Conservation (phyloP, 2,888 invertebrate species). For the Rhamnusium bicolor region DNA sequence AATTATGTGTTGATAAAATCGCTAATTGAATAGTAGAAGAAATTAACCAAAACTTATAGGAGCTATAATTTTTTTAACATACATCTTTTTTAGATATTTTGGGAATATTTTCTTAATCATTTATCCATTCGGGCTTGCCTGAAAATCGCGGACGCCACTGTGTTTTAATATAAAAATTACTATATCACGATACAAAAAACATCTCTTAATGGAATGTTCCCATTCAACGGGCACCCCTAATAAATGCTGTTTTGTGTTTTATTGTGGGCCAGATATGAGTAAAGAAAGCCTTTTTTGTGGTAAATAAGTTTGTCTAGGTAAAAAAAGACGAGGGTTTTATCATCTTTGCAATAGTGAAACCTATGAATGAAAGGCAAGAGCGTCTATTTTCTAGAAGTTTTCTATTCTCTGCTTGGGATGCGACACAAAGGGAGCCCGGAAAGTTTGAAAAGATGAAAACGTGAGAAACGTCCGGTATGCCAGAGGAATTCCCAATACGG, state of each 20-base stretch:
- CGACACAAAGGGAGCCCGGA: conserved; percentile 57
- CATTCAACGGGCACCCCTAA: conserved; percentile 11
- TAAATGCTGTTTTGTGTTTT: conserved; percentile 26
- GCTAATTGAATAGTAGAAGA: too few species aligned
- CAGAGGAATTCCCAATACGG: conserved; percentile 57
- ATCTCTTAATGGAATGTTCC: conserved; percentile 21
- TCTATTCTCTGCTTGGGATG: conserved; percentile 48
- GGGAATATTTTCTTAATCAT: too few species aligned
- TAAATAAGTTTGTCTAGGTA: conserved; percentile 42
- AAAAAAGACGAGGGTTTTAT: conserved; percentile 29
- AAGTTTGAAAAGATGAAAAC: conserved; percentile 63
- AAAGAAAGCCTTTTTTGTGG: conserved; percentile 31
- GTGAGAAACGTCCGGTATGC: conserved; percentile 62
- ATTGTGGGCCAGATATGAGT: conserved; percentile 34
- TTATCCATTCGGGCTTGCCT: too few species aligned
- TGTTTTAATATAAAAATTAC: conserved; percentile 5
- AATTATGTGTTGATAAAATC: too few species aligned
- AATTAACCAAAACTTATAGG: too few species aligned
- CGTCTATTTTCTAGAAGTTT: conserved; percentile 55
- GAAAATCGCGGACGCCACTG: neutral
- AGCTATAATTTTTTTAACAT: too few species aligned
- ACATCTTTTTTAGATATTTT: too few species aligned
- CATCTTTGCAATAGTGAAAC: conserved; percentile 7
- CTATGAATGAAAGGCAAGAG: conserved; percentile 28
- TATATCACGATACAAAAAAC: conserved; percentile 24